Conservation (phyloP, 2,888 invertebrate genomes). For the Apotomis capreana region DNA sequence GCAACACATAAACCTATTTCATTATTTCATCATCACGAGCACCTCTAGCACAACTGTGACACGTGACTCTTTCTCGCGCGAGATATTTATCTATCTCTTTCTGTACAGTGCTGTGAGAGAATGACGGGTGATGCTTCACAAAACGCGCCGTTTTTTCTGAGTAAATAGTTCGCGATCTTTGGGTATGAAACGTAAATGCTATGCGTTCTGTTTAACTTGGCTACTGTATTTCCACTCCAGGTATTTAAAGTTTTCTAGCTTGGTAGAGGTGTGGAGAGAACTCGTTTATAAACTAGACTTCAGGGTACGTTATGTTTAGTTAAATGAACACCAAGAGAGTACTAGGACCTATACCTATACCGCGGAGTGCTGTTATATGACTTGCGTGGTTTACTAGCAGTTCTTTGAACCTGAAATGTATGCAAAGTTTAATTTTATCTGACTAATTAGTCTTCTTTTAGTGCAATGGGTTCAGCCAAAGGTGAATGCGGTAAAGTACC, state of each 20-base stretch:
- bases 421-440: not conserved
- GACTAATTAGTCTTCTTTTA: not conserved
- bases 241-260: conserved; percentile 47
- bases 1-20: too few species aligned
- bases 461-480: not conserved
- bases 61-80: too few species aligned
- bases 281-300: conserved; percentile 44
- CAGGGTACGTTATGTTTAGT: conserved; percentile 34
- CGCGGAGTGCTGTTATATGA: conserved; percentile 2
- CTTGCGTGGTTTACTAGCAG: conserved; percentile 5
- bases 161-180: not conserved
- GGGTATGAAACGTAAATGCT: conserved; percentile 8
- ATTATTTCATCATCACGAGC: too few species aligned
- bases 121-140: not conserved
- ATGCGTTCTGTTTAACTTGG: conserved; percentile 43
- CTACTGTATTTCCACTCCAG: conserved; percentile 46
- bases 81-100: too few species aligned
- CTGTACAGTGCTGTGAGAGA: not conserved
- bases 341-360: conserved; percentile 25
- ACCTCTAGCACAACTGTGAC: too few species aligned
- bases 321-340: conserved; percentile 43
- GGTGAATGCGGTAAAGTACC: not conserved
- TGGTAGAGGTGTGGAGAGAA: conserved; percentile 23
- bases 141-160: not conserved
- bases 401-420: not conserved